Percentiles rank a stretch among this genome's conserved stretches.
These are phyloP conservation scores for Drosophila atroscutellata DNA, from an alignment of 2,888 invertebrate genomes.

Conservation along the genomic window DNA sequence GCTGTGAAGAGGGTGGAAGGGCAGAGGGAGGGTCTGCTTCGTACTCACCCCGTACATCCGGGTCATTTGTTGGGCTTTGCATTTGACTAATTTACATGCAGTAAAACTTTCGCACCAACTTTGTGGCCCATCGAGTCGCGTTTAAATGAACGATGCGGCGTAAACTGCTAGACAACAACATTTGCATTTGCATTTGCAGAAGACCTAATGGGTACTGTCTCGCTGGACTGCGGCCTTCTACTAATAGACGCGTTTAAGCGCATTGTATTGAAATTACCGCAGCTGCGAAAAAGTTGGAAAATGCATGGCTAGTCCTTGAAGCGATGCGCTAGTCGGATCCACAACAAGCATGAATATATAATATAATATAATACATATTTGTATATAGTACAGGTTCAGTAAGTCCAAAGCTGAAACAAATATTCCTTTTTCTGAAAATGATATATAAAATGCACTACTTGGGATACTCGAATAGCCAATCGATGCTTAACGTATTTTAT, in stretches of 20 bases:
- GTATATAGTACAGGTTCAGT: too few species aligned
- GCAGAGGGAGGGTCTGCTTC: too few species aligned
- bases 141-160: constrained; percentile 57
- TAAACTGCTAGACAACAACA: constrained; percentile 45
- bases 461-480: neutral
- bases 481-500: neutral
- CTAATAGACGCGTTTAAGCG: constrained; percentile 51
- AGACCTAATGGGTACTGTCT: neutral
- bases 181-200: constrained; percentile 14
- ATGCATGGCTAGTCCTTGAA: constrained; percentile 5
- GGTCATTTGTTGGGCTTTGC: constrained; percentile 48
- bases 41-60: neutral
- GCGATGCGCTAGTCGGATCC: neutral
- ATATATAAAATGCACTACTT: neutral
- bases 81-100: constrained; percentile 43
- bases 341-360: neutral
- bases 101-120: constrained; percentile 41
- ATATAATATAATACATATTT: neutral
- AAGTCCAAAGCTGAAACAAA: neutral
- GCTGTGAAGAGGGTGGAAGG: neutral
- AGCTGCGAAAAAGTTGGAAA: constrained; percentile 20
- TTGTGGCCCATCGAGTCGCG: constrained; percentile 34
- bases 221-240: neutral
- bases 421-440: neutral
- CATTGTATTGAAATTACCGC: constrained; percentile 47